These are phyloP conservation scores for Astyanax mexicanus DNA, from an alignment of 2,797 vertebrate genomes.

Conservation along the genomic window DNA sequence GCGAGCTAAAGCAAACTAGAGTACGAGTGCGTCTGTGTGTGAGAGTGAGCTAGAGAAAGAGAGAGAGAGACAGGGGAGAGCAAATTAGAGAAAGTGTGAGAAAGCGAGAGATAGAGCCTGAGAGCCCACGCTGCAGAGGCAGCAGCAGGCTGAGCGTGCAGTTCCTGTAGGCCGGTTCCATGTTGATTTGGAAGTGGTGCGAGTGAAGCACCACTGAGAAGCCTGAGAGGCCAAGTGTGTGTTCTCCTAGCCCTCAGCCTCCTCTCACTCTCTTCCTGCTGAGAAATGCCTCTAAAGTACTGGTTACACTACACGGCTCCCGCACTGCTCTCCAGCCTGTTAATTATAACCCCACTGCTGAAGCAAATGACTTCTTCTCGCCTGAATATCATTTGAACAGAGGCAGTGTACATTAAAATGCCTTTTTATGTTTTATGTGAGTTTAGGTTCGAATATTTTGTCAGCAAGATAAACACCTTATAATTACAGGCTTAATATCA, in stretches of 20 bases:
- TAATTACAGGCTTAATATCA: no score
- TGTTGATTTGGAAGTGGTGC: slow-evolving; percentile 35
- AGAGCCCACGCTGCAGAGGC: slow-evolving; percentile 25
- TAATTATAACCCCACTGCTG: slow-evolving; percentile 29
- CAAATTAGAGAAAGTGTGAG: no score
- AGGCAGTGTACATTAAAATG: slow-evolving; percentile 6
- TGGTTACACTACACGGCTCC: slow-evolving; percentile 20
- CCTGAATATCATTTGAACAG: slow-evolving; percentile 1
- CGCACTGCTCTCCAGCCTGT: slow-evolving; percentile 10
- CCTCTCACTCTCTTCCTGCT: slow-evolving; percentile 36
- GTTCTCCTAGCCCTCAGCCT: slow-evolving; percentile 21
- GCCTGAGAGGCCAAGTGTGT: slow-evolving; percentile 9
- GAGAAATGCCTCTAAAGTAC: slow-evolving; percentile 29
- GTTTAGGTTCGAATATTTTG: background rate
- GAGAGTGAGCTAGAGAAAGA: no score
- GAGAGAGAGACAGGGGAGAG: no score
- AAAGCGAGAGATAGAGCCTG: no score
- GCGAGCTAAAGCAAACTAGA: no score
- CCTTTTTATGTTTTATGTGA: background rate
- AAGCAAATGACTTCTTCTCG: slow-evolving; percentile 31
- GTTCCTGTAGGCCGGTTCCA: slow-evolving; percentile 25
- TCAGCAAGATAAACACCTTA: no score
- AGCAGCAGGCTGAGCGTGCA: slow-evolving; percentile 19
- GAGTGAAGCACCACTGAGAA: slow-evolving; percentile 37
- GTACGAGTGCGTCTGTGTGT: no score